Percentiles rank a stretch among this genome's conserved stretches.
Conservation (phyloP, 2,888 invertebrate species). For the Epinotia demarniana region DNA sequence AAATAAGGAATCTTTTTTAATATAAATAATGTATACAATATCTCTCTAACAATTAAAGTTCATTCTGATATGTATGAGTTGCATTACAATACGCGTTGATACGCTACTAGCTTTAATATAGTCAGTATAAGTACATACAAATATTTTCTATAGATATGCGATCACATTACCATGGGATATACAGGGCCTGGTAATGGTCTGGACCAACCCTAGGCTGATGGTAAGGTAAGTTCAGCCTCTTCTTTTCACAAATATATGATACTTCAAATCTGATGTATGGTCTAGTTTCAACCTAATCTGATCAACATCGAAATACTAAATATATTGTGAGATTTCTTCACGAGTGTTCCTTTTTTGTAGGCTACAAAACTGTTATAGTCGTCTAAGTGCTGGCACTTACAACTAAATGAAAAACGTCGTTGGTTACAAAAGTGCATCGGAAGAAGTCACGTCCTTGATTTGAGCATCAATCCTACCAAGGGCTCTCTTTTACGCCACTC, state of each 20-base stretch:
- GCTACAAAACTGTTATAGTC: background rate
- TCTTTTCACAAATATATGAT: background rate
- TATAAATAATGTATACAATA: constrained; percentile 61
- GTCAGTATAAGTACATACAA: constrained; percentile 29
- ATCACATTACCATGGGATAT: constrained; percentile 21
- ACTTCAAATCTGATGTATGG: background rate
- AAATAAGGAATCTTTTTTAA: constrained; percentile 81
- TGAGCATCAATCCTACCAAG: constrained; percentile 23
- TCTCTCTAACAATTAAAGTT: constrained; percentile 67
- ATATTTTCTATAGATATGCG: constrained; percentile 30
- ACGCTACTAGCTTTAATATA: constrained; percentile 21
- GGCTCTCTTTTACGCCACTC: constrained; percentile 5
- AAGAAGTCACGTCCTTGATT: constrained; percentile 32
- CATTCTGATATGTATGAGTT: constrained; percentile 80
- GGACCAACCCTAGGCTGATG: background rate
- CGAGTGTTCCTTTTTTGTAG: background rate
- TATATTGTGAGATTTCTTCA: background rate
- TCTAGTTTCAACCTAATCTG: background rate
- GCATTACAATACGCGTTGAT: constrained; percentile 49
- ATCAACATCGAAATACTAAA: background rate
- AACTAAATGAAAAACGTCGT: constrained; percentile 32
- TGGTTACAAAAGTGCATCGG: constrained; percentile 32
- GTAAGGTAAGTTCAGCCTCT: background rate
- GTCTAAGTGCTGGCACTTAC: constrained; percentile 27
- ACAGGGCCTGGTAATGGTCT: background rate